Conservation (phyloP, 1,140 invertebrate genomes). For the Zaprionus lachaisei region DNA sequence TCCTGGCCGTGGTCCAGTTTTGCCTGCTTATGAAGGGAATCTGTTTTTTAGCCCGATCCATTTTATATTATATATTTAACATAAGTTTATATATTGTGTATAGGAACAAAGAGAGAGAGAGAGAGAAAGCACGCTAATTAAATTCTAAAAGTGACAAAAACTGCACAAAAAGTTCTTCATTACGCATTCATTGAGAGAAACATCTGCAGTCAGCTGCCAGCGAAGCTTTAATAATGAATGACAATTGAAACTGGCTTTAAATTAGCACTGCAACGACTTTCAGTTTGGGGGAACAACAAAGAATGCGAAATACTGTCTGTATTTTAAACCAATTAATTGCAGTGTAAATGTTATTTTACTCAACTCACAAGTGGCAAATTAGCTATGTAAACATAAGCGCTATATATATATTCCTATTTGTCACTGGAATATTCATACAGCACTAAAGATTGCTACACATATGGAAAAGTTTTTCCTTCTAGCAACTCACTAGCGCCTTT, state of each 20-base stretch:
- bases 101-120: too few relatives aligned
- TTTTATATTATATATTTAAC: too few relatives aligned
- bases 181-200: too few relatives aligned
- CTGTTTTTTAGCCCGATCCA: too few relatives aligned
- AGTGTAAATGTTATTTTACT: not conserved
- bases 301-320: not conserved
- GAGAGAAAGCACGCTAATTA: too few relatives aligned
- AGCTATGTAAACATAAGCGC: not conserved
- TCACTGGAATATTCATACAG: not conserved
- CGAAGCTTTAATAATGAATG: not conserved
- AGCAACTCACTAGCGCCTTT: constrained; percentile 13
- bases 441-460: not conserved
- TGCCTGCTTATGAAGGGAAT: too few relatives aligned
- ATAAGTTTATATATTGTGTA: too few relatives aligned
- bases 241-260: constrained; percentile 3
- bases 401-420: not conserved
- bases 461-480: constrained; percentile 6
- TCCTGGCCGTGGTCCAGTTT: not conserved
- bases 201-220: not conserved
- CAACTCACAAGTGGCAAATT: not conserved
- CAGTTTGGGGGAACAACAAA: not conserved
- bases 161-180: too few relatives aligned
- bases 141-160: too few relatives aligned
- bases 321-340: not conserved
- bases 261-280: not conserved